Evolutionary conservation across 2,888 invertebrate species (phyloP).

Genomic region (Sipunculus nudus): DNA sequence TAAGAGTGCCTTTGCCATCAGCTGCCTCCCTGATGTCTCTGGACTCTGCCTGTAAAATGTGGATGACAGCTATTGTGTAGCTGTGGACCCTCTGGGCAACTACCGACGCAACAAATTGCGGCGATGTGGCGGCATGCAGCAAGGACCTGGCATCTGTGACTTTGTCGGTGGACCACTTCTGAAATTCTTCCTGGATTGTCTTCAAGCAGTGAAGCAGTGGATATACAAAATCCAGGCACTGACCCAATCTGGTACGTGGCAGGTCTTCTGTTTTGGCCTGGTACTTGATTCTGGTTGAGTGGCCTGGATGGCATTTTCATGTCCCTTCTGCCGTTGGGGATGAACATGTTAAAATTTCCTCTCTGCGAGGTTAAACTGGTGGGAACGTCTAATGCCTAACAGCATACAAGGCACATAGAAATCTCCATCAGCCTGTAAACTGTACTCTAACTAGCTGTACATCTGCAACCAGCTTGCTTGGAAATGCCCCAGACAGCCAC

Average conservation of each 20-base stretch:
- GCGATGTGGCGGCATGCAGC: background rate
- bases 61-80: background rate
- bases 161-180: background rate
- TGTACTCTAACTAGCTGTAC: background rate
- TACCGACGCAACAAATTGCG: background rate
- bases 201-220: background rate
- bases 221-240: background rate
- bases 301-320: background rate
- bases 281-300: background rate
- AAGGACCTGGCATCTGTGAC: background rate
- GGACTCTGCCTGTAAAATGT: background rate
- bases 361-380: background rate
- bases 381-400: constrained; percentile 3
- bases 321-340: background rate
- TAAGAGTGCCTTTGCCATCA: background rate
- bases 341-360: background rate
- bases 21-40: background rate
- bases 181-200: background rate
- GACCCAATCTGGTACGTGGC: background rate
- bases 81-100: background rate
- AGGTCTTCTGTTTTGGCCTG: background rate
- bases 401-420: background rate
- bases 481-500: background rate
- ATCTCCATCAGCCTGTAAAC: background rate
- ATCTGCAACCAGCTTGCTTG: background rate